Conservation (phyloP, 2,797 vertebrate genomes). For the Microhierax caerulescens region DNA sequence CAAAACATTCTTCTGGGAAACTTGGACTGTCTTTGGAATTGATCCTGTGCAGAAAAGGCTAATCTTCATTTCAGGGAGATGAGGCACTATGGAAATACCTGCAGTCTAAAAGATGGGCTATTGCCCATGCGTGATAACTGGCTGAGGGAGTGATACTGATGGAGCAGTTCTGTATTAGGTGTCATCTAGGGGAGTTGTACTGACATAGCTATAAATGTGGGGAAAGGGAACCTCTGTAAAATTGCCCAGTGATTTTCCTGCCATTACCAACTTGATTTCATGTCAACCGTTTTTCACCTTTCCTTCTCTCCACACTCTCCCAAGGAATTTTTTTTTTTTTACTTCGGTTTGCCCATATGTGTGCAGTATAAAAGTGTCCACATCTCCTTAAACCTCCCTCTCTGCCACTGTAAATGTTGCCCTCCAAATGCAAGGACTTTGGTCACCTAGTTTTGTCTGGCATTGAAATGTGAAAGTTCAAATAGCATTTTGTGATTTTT, state of each 20-base stretch:
- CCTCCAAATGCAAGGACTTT: neutral
- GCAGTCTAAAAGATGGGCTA: neutral
- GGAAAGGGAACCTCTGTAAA: neutral
- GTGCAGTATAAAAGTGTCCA: neutral
- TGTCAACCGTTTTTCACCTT: neutral
- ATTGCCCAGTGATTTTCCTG: neutral
- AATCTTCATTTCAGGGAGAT: neutral
- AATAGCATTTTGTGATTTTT: neutral
- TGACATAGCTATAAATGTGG: neutral
- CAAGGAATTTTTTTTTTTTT: neutral
- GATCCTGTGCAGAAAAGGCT: neutral
- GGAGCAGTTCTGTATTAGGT: neutral
- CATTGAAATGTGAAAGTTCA: neutral
- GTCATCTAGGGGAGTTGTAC: neutral
- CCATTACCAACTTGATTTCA: neutral
- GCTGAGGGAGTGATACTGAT: neutral
- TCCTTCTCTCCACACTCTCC: neutral
- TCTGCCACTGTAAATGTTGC: neutral
- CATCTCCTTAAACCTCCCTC: neutral
- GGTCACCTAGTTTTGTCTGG: neutral
- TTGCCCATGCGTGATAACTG: neutral
- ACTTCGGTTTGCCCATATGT: neutral
- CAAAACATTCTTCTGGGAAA: neutral
- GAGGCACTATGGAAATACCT: neutral
- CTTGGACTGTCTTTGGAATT: neutral